Evolutionary conservation across 1,140 invertebrate species (phyloP), one percentile per base, ranked within the genome.

Genomic region (Hyphantria cunea): DNA sequence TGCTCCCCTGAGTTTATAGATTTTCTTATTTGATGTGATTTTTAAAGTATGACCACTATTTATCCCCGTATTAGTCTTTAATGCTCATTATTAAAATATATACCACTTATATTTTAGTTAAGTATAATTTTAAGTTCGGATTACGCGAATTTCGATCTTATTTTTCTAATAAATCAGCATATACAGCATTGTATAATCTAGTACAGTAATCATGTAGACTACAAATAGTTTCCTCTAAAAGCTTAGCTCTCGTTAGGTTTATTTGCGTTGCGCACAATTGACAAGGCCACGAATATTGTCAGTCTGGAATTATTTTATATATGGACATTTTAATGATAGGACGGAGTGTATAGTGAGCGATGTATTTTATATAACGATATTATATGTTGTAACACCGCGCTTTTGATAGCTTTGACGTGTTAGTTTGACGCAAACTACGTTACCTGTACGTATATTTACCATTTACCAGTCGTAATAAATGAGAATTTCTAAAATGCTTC

Each of bases 41-140:
- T 76, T 82, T 70, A 77, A 78, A 78, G 64, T 82, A 77, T 76
- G 77, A 83, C 78, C 81, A 82, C 82, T 84, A 84, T 85, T 87
- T 89, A 86, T 85, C 80, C 74, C 64, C 71, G 70, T 76, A 72
- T 81, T 86, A 82, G 80, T 84, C 66, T 83, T 74, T 85, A 88
- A 86, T 88, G 88, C 84, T 89, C 86, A 88, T 88, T 84, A 78
- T 80, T 76, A 75, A 78, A 82, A 87, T 87, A 85, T 89, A 82
- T 89, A 90, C 84, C 83, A 85, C 83, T 86, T 82, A 84, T 73
- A 79, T 74, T 62, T 79, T 83, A 86, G 74, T 79, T 88, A 82
- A 78, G 85, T 72, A 70, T 80, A 82, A 76, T 66, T 70, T 80
- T 90, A 88, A 86, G 84, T 88, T 88, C 67, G 63, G 58, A 68